Evolutionary conservation across 2,888 invertebrate species (phyloP).

Genomic region (Monoplex corrugatus): DNA sequence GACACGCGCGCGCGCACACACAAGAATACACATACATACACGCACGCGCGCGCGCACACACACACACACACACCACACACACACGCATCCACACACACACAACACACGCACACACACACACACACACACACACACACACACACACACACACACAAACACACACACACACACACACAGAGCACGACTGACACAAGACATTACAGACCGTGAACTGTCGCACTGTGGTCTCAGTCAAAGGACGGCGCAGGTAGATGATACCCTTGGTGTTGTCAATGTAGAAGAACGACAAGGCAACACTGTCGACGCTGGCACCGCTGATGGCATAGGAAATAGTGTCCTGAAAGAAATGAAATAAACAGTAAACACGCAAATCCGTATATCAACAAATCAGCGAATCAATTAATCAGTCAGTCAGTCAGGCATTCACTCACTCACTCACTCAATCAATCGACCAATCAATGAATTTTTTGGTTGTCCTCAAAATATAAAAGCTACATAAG

Average conservation of each 20-base stretch:
- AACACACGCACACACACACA: not conserved
- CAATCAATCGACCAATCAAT: too few relatives aligned
- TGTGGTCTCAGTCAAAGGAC: slow-evolving; percentile 61
- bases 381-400: too few relatives aligned
- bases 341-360: not conserved
- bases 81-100: too few relatives aligned
- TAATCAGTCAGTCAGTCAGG: too few relatives aligned
- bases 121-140: not conserved
- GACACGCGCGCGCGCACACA: not conserved
- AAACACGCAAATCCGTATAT: too few relatives aligned
- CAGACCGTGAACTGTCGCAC: slow-evolving; percentile 45
- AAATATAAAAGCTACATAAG: too few relatives aligned
- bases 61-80: not conserved
- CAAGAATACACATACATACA: not conserved
- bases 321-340: slow-evolving; percentile 66
- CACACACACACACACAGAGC: not conserved
- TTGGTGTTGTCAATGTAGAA: slow-evolving; percentile 73
- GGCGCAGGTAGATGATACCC: slow-evolving; percentile 68
- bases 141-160: not conserved
- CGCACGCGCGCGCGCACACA: not conserved
- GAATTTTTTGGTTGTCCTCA: too few relatives aligned
- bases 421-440: too few relatives aligned
- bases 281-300: slow-evolving; percentile 62
- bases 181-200: not conserved
- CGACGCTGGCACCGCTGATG: slow-evolving; percentile 60